phyloP scores from a whole-genome alignment of 2,888 invertebrate genomes.

The Sesia bembeciformis region DNA sequence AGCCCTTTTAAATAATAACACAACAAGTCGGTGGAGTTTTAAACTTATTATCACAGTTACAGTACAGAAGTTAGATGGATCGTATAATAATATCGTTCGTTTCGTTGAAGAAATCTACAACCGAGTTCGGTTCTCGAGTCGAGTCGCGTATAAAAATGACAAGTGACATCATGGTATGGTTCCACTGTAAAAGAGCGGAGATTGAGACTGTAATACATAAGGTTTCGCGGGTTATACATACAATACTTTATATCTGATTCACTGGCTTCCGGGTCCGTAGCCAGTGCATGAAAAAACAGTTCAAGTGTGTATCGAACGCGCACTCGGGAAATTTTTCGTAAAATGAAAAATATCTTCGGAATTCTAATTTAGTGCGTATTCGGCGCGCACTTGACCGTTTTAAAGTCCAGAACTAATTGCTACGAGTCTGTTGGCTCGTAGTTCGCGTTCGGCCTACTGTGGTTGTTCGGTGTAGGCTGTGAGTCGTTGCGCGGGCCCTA shows the following conservation, averaged over 20 bases:
- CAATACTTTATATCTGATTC: conserved; percentile 3
- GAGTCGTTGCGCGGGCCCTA: conserved; percentile 55
- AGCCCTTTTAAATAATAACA: conserved; percentile 12
- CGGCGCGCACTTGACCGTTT: conserved; percentile 3
- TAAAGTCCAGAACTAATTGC: background rate
- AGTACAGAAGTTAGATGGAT: conserved; percentile 65
- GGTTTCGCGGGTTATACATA: conserved; percentile 8
- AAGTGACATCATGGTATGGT: conserved; percentile 28
- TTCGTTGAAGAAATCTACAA: conserved; percentile 67
- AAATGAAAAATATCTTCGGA: no score
- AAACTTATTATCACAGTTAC: conserved; percentile 72
- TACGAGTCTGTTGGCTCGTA: background rate
- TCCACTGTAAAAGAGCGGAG: conserved; percentile 1
- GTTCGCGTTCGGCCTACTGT: conserved; percentile 18
- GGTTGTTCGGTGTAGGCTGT: conserved; percentile 46
- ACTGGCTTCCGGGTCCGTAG: conserved; percentile 5
- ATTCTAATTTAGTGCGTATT: conserved; percentile 1
- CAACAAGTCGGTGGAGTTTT: conserved; percentile 40
- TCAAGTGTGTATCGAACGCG: no score
- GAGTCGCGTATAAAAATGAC: conserved; percentile 12
- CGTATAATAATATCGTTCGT: conserved; percentile 45
- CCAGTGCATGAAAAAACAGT: no score
- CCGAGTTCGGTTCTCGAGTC: conserved; percentile 28
- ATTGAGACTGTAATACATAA: background rate
- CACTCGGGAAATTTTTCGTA: no score